Conservation (phyloP, 2,113 vertebrate species). For the Oryzias javanicus region DNA sequence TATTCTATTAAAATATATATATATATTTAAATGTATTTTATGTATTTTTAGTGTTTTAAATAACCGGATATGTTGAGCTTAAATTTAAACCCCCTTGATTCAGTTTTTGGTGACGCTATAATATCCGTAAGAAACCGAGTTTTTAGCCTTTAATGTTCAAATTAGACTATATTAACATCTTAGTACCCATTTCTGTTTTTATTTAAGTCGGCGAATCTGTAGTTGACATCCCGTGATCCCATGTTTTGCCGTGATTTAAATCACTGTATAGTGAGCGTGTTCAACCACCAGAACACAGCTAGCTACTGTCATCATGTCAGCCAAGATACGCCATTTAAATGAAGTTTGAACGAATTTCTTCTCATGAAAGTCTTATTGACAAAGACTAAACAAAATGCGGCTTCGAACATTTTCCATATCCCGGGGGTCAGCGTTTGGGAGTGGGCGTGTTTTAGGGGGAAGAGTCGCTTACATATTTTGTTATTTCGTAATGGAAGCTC, state of each 20-base stretch:
- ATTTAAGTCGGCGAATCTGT: not conserved
- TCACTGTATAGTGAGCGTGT: not conserved
- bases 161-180: too few species aligned
- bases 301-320: too few species aligned
- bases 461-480: slow-evolving; percentile 6
- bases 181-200: too few species aligned
- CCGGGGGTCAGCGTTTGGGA: slow-evolving; percentile 33
- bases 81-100: too few species aligned
- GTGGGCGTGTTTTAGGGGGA: slow-evolving; percentile 64
- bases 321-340: not conserved
- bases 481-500: not conserved
- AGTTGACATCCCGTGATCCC: not conserved
- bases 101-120: too few species aligned
- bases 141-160: not conserved
- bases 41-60: too few species aligned
- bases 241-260: not conserved
- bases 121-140: not conserved
- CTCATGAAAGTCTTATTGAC: not conserved
- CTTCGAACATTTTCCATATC: slow-evolving; percentile 46
- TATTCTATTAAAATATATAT: too few species aligned
- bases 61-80: too few species aligned
- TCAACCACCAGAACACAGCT: not conserved
- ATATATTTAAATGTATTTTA: too few species aligned
- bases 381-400: slow-evolving; percentile 9
- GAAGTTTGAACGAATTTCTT: not conserved